Evolutionary conservation across 1,140 invertebrate genomes (phyloP), one percentile per base, ranked within the genome.

Genomic region (Drosophila bocqueti): DNA sequence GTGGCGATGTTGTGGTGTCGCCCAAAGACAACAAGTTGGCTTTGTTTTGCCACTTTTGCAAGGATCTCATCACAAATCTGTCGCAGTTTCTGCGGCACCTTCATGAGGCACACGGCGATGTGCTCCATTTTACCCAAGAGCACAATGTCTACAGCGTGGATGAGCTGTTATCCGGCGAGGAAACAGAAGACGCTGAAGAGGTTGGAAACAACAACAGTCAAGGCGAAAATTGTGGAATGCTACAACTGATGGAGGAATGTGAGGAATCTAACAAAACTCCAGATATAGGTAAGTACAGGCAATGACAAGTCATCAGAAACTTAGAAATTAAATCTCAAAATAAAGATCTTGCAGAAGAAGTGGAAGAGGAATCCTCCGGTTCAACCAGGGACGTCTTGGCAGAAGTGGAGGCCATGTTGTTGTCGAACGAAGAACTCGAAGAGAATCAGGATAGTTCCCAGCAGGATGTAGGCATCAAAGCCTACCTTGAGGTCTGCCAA

Each of bases 1-100:
- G 91, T 24, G 91, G 91, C 4, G 83, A 92, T 63, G 84, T 92
- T 8, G 69, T 91, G 16, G 67, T 89, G 29, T 91, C 86, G 5
- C 21, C 72, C 8, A 79, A 73, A 13, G 63, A 85, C 29, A 89
- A 89, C 31, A 57, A 72, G 52, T 60, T 91, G 21, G 81, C 67
- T 3, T 21, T 92, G 61, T 77, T 59, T 38, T 92, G 91, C 40
- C 66, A 62, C 15, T 91, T 83, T 21, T 92, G 91, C 36, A 57
- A 58, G 13, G 69, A 76, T 16, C 64, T 83, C 26, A 91, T 76
- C 7, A 63, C 61, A 5, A 55, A 72, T 54, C 16, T 86, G 40
- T 45, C 71, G 29, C 57, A 77, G 13, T 92, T 92, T 52, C 16
- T 75, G 21, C 58, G 80, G 43, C 91, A 92, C 34, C 55, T 92